These are phyloP conservation scores for Ceratina japonica DNA, from an alignment of 1,140 invertebrate species.

Conservation along the genomic window DNA sequence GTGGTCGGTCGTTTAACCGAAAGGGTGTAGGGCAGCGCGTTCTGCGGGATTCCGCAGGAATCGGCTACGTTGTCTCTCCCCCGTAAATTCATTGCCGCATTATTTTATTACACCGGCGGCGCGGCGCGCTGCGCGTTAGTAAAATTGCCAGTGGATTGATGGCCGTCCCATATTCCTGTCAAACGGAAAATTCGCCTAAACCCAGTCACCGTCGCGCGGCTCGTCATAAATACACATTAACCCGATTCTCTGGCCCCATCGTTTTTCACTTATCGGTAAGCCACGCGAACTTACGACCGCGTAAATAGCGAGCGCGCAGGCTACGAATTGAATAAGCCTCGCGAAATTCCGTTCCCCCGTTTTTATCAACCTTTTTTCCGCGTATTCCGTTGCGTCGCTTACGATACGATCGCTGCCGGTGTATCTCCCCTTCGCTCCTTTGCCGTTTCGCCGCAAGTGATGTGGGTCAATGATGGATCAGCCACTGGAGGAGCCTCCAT, in stretches of 20 bases:
- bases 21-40: slow-evolving; percentile 14
- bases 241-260: background rate
- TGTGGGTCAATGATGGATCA: slow-evolving; percentile 20
- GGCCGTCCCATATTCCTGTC: slow-evolving; percentile 19
- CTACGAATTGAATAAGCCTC: background rate
- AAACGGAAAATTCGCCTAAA: slow-evolving; percentile 14
- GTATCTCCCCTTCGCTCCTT: background rate
- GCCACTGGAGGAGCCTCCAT: background rate
- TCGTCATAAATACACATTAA: slow-evolving; percentile 14
- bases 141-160: slow-evolving; percentile 30
- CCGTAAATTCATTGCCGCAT: slow-evolving; percentile 37
- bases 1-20: slow-evolving; percentile 42
- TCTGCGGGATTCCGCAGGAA: slow-evolving; percentile 30
- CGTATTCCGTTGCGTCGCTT: background rate
- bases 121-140: background rate
- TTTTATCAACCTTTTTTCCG: background rate
- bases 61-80: background rate
- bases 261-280: slow-evolving; percentile 36
- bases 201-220: background rate
- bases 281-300: too few relatives aligned
- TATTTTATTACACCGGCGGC: slow-evolving; percentile 28
- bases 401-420: background rate
- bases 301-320: too few relatives aligned
- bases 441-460: background rate
- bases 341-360: too few relatives aligned